Base-by-base conservation (phyloP, 1,140 invertebrate genomes). In the Brachionus manjavacas region DNA sequence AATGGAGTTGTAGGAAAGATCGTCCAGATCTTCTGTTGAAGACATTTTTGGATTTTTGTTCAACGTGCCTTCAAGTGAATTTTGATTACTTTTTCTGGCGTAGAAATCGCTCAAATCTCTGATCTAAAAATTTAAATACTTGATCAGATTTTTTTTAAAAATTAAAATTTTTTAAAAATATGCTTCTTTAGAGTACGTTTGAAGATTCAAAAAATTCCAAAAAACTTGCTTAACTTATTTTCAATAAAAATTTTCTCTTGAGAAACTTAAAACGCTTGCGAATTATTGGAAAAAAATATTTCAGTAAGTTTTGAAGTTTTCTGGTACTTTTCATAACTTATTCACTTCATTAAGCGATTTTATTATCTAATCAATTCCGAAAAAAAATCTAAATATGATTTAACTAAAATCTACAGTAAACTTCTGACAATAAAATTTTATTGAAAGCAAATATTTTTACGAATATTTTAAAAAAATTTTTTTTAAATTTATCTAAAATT, bases 1-100 rank as follows among this genome's bases (percentile, higher is more conserved):
- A 9, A 41, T 8, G n/a, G 68, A 72, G 25, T 68, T 68, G 23
- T 39, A 68, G 2, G 68, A 72, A 41, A 72, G 11, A 16, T 72
- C 68, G 39, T 72, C 68, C 16, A 72, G 16, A 72, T 72, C 68
- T 39, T 72, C 68, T n/a, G 68, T 41, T 7, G 68, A 72, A 41
- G 68, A 72, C 68, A 72, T 72, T 12, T 72, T 41, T 39, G 16
- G 1, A 41, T 41, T 72, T 43, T 31, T 72, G n/a, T 20, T 20
- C 14, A 46, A 1, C 11, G 43, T 46, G 43, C 14, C 43, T 46
- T 20, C 39, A 31, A 31, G 31, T 39, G 12, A 68, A 68, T 68
- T 68, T 68, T 68, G 66, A 28, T 35, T 39, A 23, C 14, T 39
- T 43, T 72, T 72, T 14, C 39, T 25, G 4, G 68, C 20, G 31